A percentile compares a stretch with the other conserved stretches of the same genome.
These are phyloP conservation scores for Lepidochrysops patricia DNA, from an alignment of 2,888 invertebrate species.

Conservation along the genomic window DNA sequence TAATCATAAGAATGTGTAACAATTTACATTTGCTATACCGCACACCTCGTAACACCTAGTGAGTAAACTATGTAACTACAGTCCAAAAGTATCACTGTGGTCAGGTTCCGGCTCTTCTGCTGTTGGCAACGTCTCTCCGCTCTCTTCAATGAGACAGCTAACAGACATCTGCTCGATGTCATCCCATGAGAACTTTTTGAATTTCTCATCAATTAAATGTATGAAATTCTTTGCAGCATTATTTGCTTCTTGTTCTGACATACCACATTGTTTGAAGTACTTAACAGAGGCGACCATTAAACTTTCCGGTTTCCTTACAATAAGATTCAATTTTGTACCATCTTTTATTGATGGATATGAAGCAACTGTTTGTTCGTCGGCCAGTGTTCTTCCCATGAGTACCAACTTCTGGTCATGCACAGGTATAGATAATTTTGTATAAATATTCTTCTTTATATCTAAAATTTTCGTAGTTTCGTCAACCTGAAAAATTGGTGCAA, in stretches of 20 bases:
- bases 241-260: conserved; percentile 77
- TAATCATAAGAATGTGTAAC: no score
- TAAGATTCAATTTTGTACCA: conserved; percentile 81
- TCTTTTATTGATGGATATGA: conserved; percentile 83
- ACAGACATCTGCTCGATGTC: conserved; percentile 66
- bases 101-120: conserved; percentile 12
- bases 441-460: conserved; percentile 81
- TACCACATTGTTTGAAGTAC: conserved; percentile 75
- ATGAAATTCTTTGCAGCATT: conserved; percentile 74
- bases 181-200: conserved; percentile 72
- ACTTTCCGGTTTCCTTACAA: conserved; percentile 79
- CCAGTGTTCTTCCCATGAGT: conserved; percentile 79
- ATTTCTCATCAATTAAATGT: conserved; percentile 67
- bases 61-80: conserved; percentile 19
- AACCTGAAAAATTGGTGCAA: conserved; percentile 53
- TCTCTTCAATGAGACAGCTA: conserved; percentile 23
- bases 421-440: conserved; percentile 77
- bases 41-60: no score
- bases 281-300: conserved; percentile 74
- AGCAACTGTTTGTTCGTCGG: conserved; percentile 80
- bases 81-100: conserved; percentile 19
- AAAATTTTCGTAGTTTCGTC: conserved; percentile 74
- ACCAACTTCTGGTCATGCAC: conserved; percentile 81
- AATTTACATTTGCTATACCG: conserved; percentile 6
- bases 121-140: conserved; percentile 14